Conservation (phyloP, 2,113 vertebrate genomes). For the Gnathonemus echidnorhynchus region DNA sequence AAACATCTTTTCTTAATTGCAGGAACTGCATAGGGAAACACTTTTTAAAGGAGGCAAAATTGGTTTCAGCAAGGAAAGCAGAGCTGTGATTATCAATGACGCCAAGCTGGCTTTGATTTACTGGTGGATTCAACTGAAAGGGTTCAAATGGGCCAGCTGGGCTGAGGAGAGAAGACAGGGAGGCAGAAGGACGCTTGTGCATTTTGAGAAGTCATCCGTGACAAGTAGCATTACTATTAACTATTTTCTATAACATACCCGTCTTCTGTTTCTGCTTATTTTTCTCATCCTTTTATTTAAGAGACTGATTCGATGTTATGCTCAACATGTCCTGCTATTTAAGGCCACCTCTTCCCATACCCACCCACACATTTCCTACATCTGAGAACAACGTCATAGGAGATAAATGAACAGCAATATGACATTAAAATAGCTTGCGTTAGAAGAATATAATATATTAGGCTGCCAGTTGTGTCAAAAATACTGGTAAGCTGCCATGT, state of each 20-base stretch:
- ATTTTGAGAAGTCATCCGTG: not conserved
- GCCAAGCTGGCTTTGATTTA: not conserved
- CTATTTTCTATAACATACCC: not conserved
- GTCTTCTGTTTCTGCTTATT: not conserved
- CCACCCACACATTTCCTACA: not conserved
- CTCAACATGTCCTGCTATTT: not conserved
- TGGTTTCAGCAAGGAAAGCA: not conserved
- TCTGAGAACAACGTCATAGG: not conserved
- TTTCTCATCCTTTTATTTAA: not conserved
- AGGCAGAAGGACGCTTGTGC: not conserved
- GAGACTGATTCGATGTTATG: not conserved
- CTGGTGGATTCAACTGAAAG: not conserved
- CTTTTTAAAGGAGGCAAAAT: not conserved
- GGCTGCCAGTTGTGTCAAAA: not conserved
- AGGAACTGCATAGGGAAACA: not conserved
- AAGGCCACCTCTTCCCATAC: not conserved
- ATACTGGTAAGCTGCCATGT: not conserved
- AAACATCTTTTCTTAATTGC: not conserved
- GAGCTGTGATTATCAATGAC: not conserved
- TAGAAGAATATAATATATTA: not conserved
- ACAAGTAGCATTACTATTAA: not conserved
- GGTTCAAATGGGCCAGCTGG: not conserved
- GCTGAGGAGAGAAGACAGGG: not conserved
- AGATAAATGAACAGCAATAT: not conserved
- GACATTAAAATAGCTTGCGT: not conserved